These are phyloP conservation scores for Electrophaes corylata DNA, from an alignment of 2,888 invertebrate genomes.

Conservation along the genomic window DNA sequence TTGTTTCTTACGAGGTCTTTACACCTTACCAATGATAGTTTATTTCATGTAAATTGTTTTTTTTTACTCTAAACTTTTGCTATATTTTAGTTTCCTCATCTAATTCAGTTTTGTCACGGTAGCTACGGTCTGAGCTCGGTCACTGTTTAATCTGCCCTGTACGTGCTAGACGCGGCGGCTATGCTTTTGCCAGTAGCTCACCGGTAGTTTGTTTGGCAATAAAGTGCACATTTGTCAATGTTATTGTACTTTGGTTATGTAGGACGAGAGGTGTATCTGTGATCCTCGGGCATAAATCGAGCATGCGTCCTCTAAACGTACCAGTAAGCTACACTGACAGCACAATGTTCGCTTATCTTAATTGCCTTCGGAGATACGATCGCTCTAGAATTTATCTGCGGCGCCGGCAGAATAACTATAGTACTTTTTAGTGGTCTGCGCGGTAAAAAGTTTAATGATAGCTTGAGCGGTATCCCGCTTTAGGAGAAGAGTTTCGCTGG, in stretches of 20 bases:
- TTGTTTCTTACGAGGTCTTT: conserved; percentile 4
- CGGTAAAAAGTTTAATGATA: conserved; percentile 69
- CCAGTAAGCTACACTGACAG: conserved; percentile 69
- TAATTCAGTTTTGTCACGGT: conserved; percentile 10
- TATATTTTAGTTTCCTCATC: neutral
- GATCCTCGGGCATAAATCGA: conserved; percentile 63
- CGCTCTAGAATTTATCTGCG: conserved; percentile 71
- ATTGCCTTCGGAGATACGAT: conserved; percentile 76
- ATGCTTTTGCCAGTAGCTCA: conserved; percentile 27
- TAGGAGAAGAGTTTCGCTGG: conserved; percentile 11
- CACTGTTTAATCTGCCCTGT: conserved; percentile 17
- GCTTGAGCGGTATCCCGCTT: conserved; percentile 32
- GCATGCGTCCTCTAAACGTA: conserved; percentile 64
- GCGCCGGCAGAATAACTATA: conserved; percentile 57
- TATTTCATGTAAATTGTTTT: no score
- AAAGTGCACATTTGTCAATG: conserved; percentile 42
- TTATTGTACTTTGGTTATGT: conserved; percentile 42
- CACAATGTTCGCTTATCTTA: conserved; percentile 77
- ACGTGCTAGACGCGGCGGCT: conserved; percentile 13
- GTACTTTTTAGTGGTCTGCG: conserved; percentile 59
- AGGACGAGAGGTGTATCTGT: conserved; percentile 27
- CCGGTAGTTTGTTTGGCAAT: conserved; percentile 36
- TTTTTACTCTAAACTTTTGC: no score
- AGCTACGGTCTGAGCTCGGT: conserved; percentile 4
- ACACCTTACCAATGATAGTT: neutral